phyloP scores from a whole-genome alignment of 2,888 invertebrate genomes.

The Noctua pronuba region DNA sequence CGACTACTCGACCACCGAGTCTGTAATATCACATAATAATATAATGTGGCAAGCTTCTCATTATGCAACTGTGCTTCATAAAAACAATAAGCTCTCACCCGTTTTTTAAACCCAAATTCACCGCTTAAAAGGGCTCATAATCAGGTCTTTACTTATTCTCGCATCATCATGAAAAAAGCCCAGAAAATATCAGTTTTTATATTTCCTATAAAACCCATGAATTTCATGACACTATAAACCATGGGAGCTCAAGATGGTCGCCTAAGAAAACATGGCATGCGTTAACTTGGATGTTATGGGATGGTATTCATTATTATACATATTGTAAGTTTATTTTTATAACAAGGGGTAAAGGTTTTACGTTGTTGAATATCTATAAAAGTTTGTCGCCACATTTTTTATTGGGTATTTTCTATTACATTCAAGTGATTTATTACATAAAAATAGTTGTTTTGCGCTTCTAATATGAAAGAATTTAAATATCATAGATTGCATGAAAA shows the following conservation, averaged over 20 bases:
- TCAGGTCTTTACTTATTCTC: slow-evolving; percentile 37
- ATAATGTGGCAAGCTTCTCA: neutral
- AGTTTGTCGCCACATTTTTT: neutral
- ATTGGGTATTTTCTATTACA: neutral
- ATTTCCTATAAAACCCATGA: slow-evolving; percentile 58
- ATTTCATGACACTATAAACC: slow-evolving; percentile 62
- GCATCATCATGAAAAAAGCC: slow-evolving; percentile 45
- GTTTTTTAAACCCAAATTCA: neutral
- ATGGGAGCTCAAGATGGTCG: slow-evolving; percentile 55
- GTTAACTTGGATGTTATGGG: slow-evolving; percentile 52
- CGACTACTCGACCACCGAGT: neutral
- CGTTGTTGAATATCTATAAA: slow-evolving; percentile 19
- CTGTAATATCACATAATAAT: neutral
- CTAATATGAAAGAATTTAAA: neutral
- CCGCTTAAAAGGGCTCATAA: slow-evolving; percentile 21
- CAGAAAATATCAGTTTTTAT: slow-evolving; percentile 55
- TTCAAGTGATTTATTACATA: neutral
- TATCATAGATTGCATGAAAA: neutral
- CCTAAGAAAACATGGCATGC: slow-evolving; percentile 54
- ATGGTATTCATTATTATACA: slow-evolving; percentile 45
- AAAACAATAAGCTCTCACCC: no score
- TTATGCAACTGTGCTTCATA: neutral
- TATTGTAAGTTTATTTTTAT: slow-evolving; percentile 56
- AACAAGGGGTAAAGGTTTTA: slow-evolving; percentile 28
- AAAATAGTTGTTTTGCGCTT: neutral